Conservation (phyloP, 2,888 invertebrate species). For the Periphyllus acericola region DNA sequence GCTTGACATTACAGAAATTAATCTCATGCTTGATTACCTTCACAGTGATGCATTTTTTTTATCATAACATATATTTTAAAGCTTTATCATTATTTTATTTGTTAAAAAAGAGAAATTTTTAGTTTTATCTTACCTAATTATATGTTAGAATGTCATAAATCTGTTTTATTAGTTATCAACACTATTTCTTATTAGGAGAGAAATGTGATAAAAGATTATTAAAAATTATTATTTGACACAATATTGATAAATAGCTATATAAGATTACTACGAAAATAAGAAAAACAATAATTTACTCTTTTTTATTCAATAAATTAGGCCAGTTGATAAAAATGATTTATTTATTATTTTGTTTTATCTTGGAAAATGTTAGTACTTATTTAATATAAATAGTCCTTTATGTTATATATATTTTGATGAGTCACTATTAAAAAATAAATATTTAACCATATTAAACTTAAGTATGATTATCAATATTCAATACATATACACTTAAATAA, state of each 20-base stretch:
- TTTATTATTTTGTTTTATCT: neutral
- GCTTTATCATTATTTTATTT: no score
- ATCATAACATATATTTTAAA: no score
- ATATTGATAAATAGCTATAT: neutral
- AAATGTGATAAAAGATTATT: no score
- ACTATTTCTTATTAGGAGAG: neutral
- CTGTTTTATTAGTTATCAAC: neutral
- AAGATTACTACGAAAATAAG: neutral
- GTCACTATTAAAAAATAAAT: neutral
- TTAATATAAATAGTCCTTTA: neutral
- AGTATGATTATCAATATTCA: neutral
- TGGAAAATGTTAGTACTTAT: neutral
- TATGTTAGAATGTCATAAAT: no score
- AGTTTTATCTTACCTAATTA: no score
- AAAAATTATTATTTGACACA: no score
- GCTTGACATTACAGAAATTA: neutral
- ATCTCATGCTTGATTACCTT: constrained; percentile 26
- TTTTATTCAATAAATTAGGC: neutral
- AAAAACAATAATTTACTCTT: neutral
- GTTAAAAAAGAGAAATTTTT: no score
- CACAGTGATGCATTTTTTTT: neutral
- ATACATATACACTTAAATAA: neutral
- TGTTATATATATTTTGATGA: neutral
- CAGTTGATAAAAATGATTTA: neutral
- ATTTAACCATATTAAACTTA: neutral